These are phyloP conservation scores for Gnathonemus longibarbis DNA, from an alignment of 2,113 vertebrate genomes.

Conservation along the genomic window DNA sequence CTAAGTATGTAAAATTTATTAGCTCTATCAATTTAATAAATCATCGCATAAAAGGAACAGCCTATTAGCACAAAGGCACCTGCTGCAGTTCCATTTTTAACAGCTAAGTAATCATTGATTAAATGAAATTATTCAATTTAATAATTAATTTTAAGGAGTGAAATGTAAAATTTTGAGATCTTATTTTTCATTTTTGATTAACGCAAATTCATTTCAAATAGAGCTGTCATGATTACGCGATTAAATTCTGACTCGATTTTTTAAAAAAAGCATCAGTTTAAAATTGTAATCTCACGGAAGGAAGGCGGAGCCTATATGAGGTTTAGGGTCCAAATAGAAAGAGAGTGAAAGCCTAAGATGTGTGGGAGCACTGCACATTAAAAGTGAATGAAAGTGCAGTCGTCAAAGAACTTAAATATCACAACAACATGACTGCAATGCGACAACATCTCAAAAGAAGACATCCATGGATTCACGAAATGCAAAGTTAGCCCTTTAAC, in stretches of 20 bases:
- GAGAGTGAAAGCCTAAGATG: background rate
- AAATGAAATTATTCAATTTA: background rate
- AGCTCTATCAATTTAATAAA: background rate
- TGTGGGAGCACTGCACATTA: background rate
- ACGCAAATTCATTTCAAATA: background rate
- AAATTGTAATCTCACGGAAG: background rate
- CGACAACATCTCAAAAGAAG: background rate
- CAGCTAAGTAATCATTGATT: background rate
- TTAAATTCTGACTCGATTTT: background rate
- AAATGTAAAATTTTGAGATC: background rate
- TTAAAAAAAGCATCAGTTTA: background rate
- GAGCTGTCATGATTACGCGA: background rate
- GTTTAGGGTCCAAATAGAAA: background rate
- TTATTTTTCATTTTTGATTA: background rate
- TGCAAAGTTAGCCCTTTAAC: background rate
- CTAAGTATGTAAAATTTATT: background rate
- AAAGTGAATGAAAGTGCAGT: background rate
- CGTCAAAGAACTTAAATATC: background rate
- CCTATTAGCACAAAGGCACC: background rate
- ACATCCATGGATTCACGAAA: background rate
- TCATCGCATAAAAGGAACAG: background rate
- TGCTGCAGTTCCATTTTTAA: background rate
- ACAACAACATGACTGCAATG: background rate
- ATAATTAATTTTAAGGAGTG: background rate
- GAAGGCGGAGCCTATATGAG: background rate